Conservation (phyloP, 2,113 vertebrate genomes). For the Stigmatopora nigra region DNA sequence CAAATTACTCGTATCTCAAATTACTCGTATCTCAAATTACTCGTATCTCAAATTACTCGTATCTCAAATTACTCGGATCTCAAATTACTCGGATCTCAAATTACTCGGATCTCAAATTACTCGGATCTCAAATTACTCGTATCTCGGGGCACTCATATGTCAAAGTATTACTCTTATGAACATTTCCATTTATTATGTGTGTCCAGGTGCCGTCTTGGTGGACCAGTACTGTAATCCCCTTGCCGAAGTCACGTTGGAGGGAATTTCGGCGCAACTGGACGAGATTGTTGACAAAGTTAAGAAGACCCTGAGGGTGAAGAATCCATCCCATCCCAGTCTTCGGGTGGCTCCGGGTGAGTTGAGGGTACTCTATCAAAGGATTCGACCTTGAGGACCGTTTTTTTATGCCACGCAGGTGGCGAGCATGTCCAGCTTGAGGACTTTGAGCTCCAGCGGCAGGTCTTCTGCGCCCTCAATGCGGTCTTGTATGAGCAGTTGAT, state of each 20-base stretch:
- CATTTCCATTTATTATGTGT: neutral
- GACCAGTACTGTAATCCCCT: constrained; percentile 96
- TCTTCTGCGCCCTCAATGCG: constrained; percentile 84
- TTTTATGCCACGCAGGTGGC: constrained; percentile 43
- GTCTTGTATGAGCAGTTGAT: constrained; percentile 91
- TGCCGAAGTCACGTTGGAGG: constrained; percentile 78
- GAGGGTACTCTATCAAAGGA: neutral
- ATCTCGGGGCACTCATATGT: no score
- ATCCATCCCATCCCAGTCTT: constrained; percentile 83
- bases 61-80: no score
- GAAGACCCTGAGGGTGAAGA: constrained; percentile 78
- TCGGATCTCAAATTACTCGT: no score
- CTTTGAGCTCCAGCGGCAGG: constrained; percentile 86
- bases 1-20: no score
- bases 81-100: no score
- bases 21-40: no score
- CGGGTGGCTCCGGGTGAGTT: constrained; percentile 57
- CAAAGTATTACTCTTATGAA: neutral
- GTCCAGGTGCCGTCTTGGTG: constrained; percentile 84
- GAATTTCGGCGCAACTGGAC: constrained; percentile 80
- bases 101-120: no score
- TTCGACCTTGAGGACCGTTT: neutral
- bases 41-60: no score
- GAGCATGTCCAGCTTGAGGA: constrained; percentile 73
- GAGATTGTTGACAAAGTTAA: constrained; percentile 83